Evolutionary conservation across 1,140 invertebrate genomes (phyloP).

Genomic region (Caenorhabditis latens): DNA sequence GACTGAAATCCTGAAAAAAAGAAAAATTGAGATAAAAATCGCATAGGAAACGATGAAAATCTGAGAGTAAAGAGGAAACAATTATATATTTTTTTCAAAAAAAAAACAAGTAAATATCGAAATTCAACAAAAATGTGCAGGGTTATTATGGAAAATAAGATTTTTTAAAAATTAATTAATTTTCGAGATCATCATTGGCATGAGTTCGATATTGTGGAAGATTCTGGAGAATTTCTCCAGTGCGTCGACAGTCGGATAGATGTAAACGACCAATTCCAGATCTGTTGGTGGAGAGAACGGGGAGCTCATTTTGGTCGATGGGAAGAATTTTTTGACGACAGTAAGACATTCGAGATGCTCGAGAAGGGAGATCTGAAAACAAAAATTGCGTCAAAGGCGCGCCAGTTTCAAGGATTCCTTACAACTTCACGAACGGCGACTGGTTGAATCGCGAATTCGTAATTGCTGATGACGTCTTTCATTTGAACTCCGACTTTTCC

Average conservation of each 20-base stretch:
- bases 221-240: constrained; percentile 56
- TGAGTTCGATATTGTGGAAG: constrained; percentile 10
- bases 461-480: constrained; percentile 60
- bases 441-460: constrained; percentile 65
- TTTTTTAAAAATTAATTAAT: not conserved
- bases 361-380: constrained; percentile 56
- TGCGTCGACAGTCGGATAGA: constrained; percentile 47
- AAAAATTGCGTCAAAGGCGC: not conserved
- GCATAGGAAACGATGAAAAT: not conserved
- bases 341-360: constrained; percentile 48
- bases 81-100: not conserved
- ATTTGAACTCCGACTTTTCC: constrained; percentile 62
- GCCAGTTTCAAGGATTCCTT: not conserved
- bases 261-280: not conserved
- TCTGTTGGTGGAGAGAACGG: constrained; percentile 31
- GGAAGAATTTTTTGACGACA: constrained; percentile 37
- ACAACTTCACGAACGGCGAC: constrained; percentile 55
- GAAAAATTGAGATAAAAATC: not conserved
- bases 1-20: not conserved
- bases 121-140: not conserved
- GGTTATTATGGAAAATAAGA: not conserved
- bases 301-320: constrained; percentile 36
- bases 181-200: constrained; percentile 7
- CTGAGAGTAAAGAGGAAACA: not conserved
- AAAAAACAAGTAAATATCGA: not conserved